These are phyloP conservation scores for Cerceris rybyensis DNA, from an alignment of 2,888 invertebrate genomes.

Conservation along the genomic window DNA sequence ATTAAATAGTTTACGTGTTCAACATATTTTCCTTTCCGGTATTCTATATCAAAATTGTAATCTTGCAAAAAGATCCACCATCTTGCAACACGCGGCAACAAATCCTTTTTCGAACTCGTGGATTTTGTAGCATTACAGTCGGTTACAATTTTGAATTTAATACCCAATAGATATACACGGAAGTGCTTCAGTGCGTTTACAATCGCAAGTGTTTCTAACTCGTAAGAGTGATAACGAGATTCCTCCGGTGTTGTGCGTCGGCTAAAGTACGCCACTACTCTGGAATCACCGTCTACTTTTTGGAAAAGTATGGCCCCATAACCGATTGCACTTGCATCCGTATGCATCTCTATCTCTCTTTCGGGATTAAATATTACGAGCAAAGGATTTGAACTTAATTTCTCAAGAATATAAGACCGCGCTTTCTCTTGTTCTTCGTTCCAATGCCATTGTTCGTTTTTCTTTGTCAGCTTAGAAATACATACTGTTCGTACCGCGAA, in stretches of 20 bases:
- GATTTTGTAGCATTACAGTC: slow-evolving; percentile 13
- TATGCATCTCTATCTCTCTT: slow-evolving; percentile 25
- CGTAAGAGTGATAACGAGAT: no score
- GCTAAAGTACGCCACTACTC: slow-evolving; percentile 23
- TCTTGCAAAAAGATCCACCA: slow-evolving; percentile 42
- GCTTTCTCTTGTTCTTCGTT: slow-evolving; percentile 8
- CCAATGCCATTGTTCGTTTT: slow-evolving; percentile 7
- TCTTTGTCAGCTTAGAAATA: not conserved
- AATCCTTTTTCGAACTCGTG: not conserved
- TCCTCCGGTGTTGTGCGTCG: no score
- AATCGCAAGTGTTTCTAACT: slow-evolving; percentile 26
- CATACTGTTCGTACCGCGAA: no score
- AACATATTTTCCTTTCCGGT: slow-evolving; percentile 54
- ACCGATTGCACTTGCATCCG: slow-evolving; percentile 22
- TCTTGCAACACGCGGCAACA: slow-evolving; percentile 5
- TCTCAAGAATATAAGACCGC: not conserved
- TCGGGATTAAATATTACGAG: slow-evolving; percentile 12
- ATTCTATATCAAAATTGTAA: slow-evolving; percentile 61
- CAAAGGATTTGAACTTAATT: not conserved
- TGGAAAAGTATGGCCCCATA: slow-evolving; percentile 14
- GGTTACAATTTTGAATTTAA: slow-evolving; percentile 46
- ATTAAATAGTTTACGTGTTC: slow-evolving; percentile 56
- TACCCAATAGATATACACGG: slow-evolving; percentile 14
- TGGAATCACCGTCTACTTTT: not conserved
- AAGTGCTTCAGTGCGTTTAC: slow-evolving; percentile 36